Conservation (phyloP, 1,140 invertebrate genomes). For the Metopolophium dirhodum region DNA sequence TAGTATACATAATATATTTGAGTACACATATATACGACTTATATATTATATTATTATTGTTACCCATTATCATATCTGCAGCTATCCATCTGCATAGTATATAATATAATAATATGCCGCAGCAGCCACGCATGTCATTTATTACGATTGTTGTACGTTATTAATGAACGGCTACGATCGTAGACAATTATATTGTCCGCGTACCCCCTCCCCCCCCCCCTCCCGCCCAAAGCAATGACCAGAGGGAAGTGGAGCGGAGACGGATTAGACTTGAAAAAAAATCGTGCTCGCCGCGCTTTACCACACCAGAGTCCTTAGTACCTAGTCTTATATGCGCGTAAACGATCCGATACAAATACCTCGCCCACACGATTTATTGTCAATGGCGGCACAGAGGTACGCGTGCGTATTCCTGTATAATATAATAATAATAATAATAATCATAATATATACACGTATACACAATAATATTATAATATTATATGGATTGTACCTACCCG, state of each 20-base stretch:
- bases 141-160: constrained; percentile 26
- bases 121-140: not conserved
- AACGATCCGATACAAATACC: constrained; percentile 25
- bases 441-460: not conserved
- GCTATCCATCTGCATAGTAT: not conserved
- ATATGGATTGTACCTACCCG: not conserved
- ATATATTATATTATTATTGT: constrained; percentile 11
- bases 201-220: not conserved
- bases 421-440: not conserved
- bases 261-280: constrained; percentile 25
- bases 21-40: not conserved
- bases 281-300: not conserved
- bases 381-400: constrained; percentile 6
- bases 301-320: not conserved
- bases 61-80: constrained; percentile 6
- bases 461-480: constrained; percentile 9
- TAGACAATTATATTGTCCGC: constrained; percentile 27
- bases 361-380: constrained; percentile 41
- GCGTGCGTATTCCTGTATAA: not conserved
- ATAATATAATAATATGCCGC: not conserved
- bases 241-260: not conserved
- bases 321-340: not conserved
- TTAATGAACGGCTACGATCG: constrained; percentile 18
- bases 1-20: not conserved
- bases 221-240: not conserved